Evolutionary conservation across 2,888 invertebrate genomes (phyloP).

Genomic region (Amiota mariae): DNA sequence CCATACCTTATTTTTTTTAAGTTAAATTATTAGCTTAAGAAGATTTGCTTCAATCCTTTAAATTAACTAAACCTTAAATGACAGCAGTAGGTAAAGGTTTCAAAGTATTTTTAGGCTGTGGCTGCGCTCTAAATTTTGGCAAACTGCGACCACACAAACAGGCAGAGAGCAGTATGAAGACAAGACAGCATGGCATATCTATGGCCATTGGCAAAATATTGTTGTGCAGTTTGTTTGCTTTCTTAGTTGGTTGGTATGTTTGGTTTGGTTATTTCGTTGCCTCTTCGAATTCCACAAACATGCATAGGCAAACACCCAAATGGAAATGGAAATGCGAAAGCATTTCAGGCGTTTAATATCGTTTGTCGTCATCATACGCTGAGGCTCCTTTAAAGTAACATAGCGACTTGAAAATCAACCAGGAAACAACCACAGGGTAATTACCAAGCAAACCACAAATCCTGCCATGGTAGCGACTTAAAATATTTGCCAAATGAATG

Average conservation of each 20-base stretch:
- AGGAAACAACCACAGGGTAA: slow-evolving; percentile 59
- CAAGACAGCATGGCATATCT: background rate
- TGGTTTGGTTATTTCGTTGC: background rate
- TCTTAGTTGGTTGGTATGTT: background rate
- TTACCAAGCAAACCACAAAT: slow-evolving; percentile 61
- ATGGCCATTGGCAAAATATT: background rate
- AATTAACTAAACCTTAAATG: background rate
- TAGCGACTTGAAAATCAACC: slow-evolving; percentile 1
- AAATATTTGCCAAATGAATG: slow-evolving; percentile 42
- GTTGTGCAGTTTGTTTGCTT: background rate
- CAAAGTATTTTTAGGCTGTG: background rate
- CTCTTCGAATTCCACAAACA: background rate
- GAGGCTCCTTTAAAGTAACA: background rate
- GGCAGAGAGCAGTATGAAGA: background rate
- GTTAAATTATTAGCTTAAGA: too few relatives aligned
- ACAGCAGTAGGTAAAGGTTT: background rate
- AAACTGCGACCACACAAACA: background rate
- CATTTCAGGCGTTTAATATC: slow-evolving; percentile 2
- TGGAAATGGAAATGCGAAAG: background rate
- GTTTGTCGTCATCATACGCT: slow-evolving; percentile 14
- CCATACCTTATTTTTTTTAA: too few relatives aligned
- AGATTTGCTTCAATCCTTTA: background rate
- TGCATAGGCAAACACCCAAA: background rate
- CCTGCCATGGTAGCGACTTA: slow-evolving; percentile 55
- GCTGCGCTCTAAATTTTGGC: background rate